Evolutionary conservation across 2,113 vertebrate species (phyloP).

Genomic region (Sceloporus tristichus): DNA sequence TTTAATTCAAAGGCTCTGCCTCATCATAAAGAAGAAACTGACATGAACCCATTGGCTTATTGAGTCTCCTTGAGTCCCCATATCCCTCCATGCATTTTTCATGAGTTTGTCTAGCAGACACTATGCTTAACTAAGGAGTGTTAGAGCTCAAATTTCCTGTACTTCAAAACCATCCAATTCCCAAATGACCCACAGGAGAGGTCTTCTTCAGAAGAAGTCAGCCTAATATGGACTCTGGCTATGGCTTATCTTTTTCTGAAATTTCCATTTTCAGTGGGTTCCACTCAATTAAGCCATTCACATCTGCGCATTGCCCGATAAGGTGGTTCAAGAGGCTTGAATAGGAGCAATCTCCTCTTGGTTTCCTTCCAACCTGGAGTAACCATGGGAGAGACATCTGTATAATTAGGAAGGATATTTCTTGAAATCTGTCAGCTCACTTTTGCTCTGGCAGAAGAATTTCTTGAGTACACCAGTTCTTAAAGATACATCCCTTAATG

Average conservation of each 20-base stretch:
- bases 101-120: too few relatives aligned
- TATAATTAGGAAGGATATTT: not conserved
- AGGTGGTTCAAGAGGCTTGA: not conserved
- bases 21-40: too few relatives aligned
- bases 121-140: not conserved
- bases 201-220: not conserved
- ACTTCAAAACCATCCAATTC: too few relatives aligned
- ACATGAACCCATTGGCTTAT: too few relatives aligned
- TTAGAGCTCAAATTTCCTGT: not conserved
- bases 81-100: too few relatives aligned
- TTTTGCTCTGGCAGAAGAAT: not conserved
- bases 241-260: not conserved
- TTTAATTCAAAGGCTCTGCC: too few relatives aligned
- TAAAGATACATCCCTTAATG: not conserved
- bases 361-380: not conserved
- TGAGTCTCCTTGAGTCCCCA: too few relatives aligned
- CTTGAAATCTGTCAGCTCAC: too few relatives aligned
- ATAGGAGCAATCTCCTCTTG: not conserved
- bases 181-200: not conserved
- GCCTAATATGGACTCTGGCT: not conserved
- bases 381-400: not conserved
- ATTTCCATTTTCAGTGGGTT: not conserved
- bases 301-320: not conserved
- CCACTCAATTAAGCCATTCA: not conserved
- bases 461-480: not conserved